Base-by-base conservation (phyloP, 2,888 invertebrate species). In the Clivina fossor region DNA sequence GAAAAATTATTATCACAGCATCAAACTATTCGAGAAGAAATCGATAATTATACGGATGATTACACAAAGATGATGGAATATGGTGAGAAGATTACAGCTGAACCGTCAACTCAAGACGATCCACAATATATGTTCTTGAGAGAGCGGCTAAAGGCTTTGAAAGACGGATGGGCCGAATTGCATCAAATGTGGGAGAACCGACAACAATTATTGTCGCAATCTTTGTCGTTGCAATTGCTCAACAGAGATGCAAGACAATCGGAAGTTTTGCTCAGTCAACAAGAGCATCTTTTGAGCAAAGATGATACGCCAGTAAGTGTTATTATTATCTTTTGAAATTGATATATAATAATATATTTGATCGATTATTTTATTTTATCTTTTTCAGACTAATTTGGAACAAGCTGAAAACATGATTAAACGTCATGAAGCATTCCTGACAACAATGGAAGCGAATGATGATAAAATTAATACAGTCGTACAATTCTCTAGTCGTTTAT, bases 121-220 rank as follows among this genome's bases (percentile, higher is more conserved):
- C 95, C 98, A 35, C 99, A 99, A 75, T 99, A 99, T 78, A 98
- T 99, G 98, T 99, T 99, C 90, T 79, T 99, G 68, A 85, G 98
- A 60, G 97, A 98, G 77, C 85, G 99, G 38, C 80, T 99, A 64
- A 97, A 95, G 81, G 99, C 98, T 0, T 78, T 99, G 50, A 93
- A 97, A 74, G 96, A 97, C 76, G 99, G 99, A 56, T 99, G 99
- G 99, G 93, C 94, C 61, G 99, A 99, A 71, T 79, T 99, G 58
- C 93, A 97, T 70, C 94, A 98, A 77, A 99, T 99, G 99, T 99
- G 99, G 98, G 97, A 95, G 74, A 98, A 97, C 78, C 78, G 98
- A 24, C 97, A 99, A 72, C 90, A 93, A 65, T 77, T 97, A 63
- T 78, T 99, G 16, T 90, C 95, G 1, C 96, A 98, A 78, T 93